Conservation (phyloP, 2,113 vertebrate species). For the Sinocyclocheilus anshuiensis region DNA sequence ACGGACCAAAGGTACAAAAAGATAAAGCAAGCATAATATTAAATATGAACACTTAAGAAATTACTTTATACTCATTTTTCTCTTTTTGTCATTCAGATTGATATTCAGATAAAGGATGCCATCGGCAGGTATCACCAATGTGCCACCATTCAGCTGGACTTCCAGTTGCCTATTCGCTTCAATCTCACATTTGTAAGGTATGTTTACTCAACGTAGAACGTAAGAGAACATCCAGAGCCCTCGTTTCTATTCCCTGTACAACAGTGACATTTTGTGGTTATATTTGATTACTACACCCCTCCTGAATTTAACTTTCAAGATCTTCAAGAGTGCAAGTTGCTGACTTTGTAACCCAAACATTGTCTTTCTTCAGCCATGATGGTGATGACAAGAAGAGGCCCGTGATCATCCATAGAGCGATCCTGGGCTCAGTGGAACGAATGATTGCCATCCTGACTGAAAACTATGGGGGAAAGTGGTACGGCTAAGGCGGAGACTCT, state of each 20-base stretch:
- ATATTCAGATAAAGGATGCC: constrained; percentile 98
- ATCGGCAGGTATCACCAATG: constrained; percentile 98
- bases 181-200: constrained; percentile 93
- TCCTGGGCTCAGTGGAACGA: constrained; percentile 95
- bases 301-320: background rate
- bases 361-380: constrained; percentile 81
- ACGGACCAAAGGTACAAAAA: constrained; percentile 90
- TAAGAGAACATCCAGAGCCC: background rate
- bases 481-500: constrained; percentile 41
- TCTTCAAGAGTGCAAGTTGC: too few species aligned
- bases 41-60: background rate
- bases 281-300: constrained; percentile 18
- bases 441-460: constrained; percentile 98
- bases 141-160: constrained; percentile 96
- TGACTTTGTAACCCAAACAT: background rate
- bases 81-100: constrained; percentile 78
- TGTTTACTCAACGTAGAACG: background rate
- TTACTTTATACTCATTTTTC: background rate
- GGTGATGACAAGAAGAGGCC: constrained; percentile 94
- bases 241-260: background rate
- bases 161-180: constrained; percentile 95
- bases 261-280: constrained; percentile 49
- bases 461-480: constrained; percentile 99
- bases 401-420: constrained; percentile 95
- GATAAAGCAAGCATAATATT: background rate